Base-by-base conservation (phyloP, 1,140 invertebrate species). In the Apis laboriosa region DNA sequence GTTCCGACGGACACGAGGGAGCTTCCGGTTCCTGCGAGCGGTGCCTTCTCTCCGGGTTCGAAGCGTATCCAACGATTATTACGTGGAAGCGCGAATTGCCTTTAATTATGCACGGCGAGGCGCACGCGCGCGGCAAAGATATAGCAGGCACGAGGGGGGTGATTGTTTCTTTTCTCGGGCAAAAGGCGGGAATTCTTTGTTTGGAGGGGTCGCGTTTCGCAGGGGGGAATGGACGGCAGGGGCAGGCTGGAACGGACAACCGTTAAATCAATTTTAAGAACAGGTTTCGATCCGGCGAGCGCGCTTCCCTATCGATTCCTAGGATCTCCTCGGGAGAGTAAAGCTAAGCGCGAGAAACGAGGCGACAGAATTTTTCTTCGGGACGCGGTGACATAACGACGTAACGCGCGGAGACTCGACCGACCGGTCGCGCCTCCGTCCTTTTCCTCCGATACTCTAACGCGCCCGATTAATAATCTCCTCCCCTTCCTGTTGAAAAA, bases 101-200 rank as follows among this genome's bases (percentile, higher is more conserved):
- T 82, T 83, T 83, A 86, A 86, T 86, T 82, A 86, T 70, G 85
- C 85, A 84, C 77, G 73, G 84, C 81, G 77, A 83, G 63, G 63
- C 73, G 51, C 68, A 53, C 43, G 58, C 77, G 34, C 34, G 34
- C 34, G 34, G 34, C 5, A 43, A 43, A 43, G 77, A 86, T 81
- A 12, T 63, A 82, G 67, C 77, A 21, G 34, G 15, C 55, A 60
- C 72, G 83, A 84, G 79, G n/a, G 66, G 17, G 19, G 21, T n/a
- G 49, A 49, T 53, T 68, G n/a, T 80, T 63, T 12, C 55, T 60
- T 64, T 68, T 53, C 43, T 64, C 63, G 49, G 34, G 34, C 34
- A 7, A 43, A 7, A 8, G 63, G 34, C 11, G 55, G 24, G 15
- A 19, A 76, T 58, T 82, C 24, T 77, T 55, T 77, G 80, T 82